A percentile compares a stretch with the other conserved stretches of the same genome.
Evolutionary conservation across 2,888 invertebrate species (phyloP).

Genomic region (Drosophila setosimentum): DNA sequence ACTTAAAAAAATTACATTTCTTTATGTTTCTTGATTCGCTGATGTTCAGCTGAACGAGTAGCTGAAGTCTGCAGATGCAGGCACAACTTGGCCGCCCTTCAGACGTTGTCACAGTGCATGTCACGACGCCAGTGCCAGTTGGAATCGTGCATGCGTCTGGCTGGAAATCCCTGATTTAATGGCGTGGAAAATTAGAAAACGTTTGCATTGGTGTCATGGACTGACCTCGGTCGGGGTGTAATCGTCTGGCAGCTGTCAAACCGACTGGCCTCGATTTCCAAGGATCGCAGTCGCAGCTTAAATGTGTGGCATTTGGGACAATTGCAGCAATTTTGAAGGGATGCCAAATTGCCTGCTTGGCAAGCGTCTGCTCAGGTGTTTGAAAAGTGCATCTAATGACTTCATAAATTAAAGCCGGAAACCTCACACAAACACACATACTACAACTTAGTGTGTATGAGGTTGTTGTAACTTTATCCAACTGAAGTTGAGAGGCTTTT

Average conservation of each 20-base stretch:
- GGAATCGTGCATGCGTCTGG: constrained; percentile 61
- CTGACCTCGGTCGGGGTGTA: constrained; percentile 12
- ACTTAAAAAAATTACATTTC: constrained; percentile 29
- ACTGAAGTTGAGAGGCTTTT: constrained; percentile 53
- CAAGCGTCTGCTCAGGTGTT: constrained; percentile 56
- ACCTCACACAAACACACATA: constrained; percentile 7
- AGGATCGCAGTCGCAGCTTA: constrained; percentile 23
- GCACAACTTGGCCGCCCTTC: constrained; percentile 30
- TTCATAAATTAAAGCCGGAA: constrained; percentile 64
- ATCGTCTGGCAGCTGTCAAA: constrained; percentile 65
- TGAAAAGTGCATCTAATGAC: constrained; percentile 71
- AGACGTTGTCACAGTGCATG: constrained; percentile 32
- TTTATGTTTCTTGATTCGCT: constrained; percentile 14
- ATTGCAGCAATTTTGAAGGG: constrained; percentile 48
- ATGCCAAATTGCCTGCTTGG: constrained; percentile 51
- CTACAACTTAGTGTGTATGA: neutral
- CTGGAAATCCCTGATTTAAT: constrained; percentile 73
- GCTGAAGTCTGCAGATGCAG: constrained; percentile 19
- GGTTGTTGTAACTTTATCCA: constrained; percentile 39
- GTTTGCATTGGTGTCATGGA: constrained; percentile 59
- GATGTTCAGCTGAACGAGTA: constrained; percentile 2
- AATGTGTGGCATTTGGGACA: constrained; percentile 53
- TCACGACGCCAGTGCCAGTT: constrained; percentile 54
- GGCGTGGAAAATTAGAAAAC: constrained; percentile 83
- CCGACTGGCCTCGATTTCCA: constrained; percentile 65